Evolutionary conservation across 2,888 invertebrate species (phyloP).

Genomic region (Ferrisia virgata): DNA sequence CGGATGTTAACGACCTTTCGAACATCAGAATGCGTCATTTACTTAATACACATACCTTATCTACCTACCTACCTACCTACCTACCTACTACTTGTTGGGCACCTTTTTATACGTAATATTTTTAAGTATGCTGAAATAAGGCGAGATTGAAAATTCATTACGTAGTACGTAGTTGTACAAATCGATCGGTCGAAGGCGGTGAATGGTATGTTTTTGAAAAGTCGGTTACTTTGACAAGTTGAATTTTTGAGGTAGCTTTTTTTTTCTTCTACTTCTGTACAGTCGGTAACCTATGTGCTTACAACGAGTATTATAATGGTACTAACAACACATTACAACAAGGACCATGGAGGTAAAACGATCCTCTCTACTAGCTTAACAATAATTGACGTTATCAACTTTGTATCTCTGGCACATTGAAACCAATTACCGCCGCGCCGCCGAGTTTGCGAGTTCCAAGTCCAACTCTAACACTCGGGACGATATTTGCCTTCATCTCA

Average conservation of each 20-base stretch:
- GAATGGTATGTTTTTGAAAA: too few species aligned
- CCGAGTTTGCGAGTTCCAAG: not conserved
- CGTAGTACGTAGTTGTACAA: not conserved
- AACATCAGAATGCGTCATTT: not conserved
- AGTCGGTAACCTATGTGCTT: too few species aligned
- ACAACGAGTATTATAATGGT: not conserved
- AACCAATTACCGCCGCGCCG: slow-evolving; percentile 11
- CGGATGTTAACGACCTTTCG: slow-evolving; percentile 34
- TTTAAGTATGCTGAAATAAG: not conserved
- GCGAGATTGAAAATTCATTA: not conserved
- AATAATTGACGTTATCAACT: slow-evolving; percentile 18
- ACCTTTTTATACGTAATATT: not conserved
- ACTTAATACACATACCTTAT: not conserved
- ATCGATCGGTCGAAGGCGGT: too few species aligned
- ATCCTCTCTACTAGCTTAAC: not conserved
- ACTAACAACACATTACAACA: not conserved
- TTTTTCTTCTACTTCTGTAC: not conserved
- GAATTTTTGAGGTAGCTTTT: not conserved
- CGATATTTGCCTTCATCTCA: not conserved
- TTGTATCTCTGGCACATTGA: slow-evolving; percentile 11
- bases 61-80: too few species aligned
- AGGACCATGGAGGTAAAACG: not conserved
- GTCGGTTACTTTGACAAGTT: not conserved
- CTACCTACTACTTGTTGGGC: not conserved
- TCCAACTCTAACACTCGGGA: not conserved